Conservation (phyloP, 2,888 invertebrate genomes). For the Drosophila quinaria region DNA sequence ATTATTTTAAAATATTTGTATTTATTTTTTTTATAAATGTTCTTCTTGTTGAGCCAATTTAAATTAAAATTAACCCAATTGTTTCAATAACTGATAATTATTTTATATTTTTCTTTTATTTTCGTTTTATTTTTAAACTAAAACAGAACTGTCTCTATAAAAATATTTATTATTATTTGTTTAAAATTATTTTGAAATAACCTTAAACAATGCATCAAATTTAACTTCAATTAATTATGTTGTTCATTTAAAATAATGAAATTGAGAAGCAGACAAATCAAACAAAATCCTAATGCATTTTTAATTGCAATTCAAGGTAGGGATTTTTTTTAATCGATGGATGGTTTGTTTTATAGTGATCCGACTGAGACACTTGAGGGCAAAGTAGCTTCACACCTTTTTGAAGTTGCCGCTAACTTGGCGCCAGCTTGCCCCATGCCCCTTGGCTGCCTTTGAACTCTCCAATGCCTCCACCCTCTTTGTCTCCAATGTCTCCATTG, state of each 20-base stretch:
- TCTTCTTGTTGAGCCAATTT: too few relatives aligned
- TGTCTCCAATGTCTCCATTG: neutral
- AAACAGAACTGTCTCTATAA: too few relatives aligned
- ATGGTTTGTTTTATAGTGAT: neutral
- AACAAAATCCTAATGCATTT: constrained; percentile 15
- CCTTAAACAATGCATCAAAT: neutral
- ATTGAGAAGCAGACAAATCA: neutral
- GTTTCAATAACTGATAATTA: too few relatives aligned
- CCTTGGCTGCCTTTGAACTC: neutral
- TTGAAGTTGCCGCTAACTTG: constrained; percentile 12
- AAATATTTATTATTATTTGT: too few relatives aligned
- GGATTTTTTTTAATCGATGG: constrained; percentile 6
- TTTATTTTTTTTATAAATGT: too few relatives aligned
- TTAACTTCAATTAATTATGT: neutral
- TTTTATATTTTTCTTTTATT: too few relatives aligned
- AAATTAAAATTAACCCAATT: too few relatives aligned
- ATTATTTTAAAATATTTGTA: too few relatives aligned
- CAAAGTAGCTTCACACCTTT: neutral
- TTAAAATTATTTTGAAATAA: neutral
- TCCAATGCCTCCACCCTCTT: neutral
- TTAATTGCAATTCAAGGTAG: constrained; percentile 12
- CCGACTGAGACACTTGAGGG: neutral
- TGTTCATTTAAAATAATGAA: neutral
- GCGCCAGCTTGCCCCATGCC: constrained; percentile 22
- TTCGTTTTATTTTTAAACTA: too few relatives aligned